Evolutionary conservation across 2,888 invertebrate species (phyloP).

Genomic region (Acanthosoma haemorrhoidale): DNA sequence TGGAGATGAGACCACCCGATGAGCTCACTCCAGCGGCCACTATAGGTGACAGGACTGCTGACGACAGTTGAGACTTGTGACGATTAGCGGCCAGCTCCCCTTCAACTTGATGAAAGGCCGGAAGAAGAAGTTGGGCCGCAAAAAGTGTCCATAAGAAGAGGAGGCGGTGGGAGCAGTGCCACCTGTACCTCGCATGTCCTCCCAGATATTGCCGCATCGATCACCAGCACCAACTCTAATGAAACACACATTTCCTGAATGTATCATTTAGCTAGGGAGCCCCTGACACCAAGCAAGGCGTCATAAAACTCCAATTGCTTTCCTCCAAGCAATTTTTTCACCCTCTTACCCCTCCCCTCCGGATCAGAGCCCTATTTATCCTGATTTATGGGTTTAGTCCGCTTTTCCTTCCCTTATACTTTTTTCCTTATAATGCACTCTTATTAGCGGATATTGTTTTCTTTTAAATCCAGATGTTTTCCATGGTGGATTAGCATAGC

Average conservation of each 20-base stretch:
- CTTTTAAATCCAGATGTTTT: constrained; percentile 23
- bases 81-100: not conserved
- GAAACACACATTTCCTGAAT: constrained; percentile 17
- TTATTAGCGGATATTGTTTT: constrained; percentile 22
- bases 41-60: too few species aligned
- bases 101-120: not conserved
- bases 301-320: constrained; percentile 20
- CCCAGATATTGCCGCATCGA: constrained; percentile 9
- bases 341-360: not conserved
- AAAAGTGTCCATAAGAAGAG: constrained; percentile 4
- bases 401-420: not conserved
- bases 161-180: not conserved
- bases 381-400: constrained; percentile 15
- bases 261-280: constrained; percentile 1
- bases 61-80: constrained; percentile 4
- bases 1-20: not conserved
- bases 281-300: not conserved
- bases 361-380: not conserved
- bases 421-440: constrained; percentile 9
- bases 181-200: not conserved
- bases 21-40: too few species aligned
- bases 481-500: constrained; percentile 13
- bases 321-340: constrained; percentile 2
- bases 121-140: not conserved
- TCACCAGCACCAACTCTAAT: constrained; percentile 8